These are phyloP conservation scores for Odontamblyopus lacepedii DNA, from an alignment of 2,797 vertebrate species.

Conservation along the genomic window DNA sequence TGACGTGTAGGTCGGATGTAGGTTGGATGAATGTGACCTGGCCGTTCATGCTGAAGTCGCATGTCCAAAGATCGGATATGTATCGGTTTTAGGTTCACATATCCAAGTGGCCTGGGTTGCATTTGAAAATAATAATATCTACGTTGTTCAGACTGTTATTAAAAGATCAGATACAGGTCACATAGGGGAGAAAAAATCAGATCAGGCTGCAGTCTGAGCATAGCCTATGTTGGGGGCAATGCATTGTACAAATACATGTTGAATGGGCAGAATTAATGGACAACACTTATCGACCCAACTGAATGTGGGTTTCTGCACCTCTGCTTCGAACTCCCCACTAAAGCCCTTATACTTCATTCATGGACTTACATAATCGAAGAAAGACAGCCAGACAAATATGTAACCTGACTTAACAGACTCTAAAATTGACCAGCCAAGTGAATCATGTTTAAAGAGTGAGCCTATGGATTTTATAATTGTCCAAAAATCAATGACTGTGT, in stretches of 20 bases:
- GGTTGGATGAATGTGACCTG: too few species aligned
- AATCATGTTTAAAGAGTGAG: conserved; percentile 7
- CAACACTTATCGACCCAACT: conserved; percentile 11
- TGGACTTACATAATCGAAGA: neutral
- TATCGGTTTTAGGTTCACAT: too few species aligned
- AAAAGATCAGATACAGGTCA: too few species aligned
- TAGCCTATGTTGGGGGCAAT: neutral
- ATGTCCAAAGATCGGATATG: too few species aligned
- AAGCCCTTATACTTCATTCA: neutral
- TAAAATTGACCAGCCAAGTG: conserved; percentile 7
- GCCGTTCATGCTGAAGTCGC: too few species aligned
- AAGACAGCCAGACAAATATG: conserved; percentile 5
- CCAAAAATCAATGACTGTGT: neutral
- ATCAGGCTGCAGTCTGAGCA: too few species aligned
- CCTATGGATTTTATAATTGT: conserved; percentile 15
- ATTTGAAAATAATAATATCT: too few species aligned
- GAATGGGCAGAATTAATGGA: conserved; percentile 10
- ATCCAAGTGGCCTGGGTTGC: too few species aligned
- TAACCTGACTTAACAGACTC: conserved; percentile 10
- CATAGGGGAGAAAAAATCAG: too few species aligned
- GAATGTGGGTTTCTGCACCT: conserved; percentile 14
- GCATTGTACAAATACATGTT: neutral
- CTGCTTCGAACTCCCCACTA: conserved; percentile 8
- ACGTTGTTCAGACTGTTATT: too few species aligned
- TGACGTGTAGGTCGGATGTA: too few species aligned